Conservation (phyloP, 2,113 vertebrate genomes). For the Dipodomys spectabilis region DNA sequence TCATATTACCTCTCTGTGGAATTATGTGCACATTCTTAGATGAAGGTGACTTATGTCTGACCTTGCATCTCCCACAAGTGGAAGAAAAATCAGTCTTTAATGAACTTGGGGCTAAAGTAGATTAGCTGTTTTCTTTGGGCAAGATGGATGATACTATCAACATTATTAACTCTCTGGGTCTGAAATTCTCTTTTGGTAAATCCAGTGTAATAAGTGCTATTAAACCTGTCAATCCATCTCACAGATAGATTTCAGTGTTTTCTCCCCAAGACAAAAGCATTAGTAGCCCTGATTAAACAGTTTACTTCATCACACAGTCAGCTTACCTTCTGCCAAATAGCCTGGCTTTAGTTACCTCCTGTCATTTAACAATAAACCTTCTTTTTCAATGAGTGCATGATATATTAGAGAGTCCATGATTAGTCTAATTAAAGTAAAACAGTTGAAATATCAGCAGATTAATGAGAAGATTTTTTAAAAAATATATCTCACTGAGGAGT, state of each 20-base stretch:
- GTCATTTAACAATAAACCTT: neutral
- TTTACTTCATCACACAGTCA: neutral
- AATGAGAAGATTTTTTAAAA: neutral
- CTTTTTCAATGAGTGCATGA: conserved; percentile 14
- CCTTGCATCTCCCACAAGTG: conserved; percentile 23
- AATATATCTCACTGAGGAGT: neutral
- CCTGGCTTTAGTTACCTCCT: neutral
- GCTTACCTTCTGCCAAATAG: neutral
- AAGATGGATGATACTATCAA: conserved; percentile 83
- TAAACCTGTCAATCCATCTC: conserved; percentile 74
- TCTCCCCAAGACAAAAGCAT: conserved; percentile 53
- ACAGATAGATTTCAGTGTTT: conserved; percentile 51
- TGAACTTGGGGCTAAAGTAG: conserved; percentile 81
- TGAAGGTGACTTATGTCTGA: conserved; percentile 76
- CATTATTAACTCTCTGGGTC: conserved; percentile 80
- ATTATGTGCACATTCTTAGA: conserved; percentile 51
- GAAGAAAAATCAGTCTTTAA: conserved; percentile 73
- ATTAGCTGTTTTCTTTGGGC: conserved; percentile 78
- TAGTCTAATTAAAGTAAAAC: neutral
- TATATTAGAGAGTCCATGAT: neutral
- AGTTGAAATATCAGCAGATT: neutral
- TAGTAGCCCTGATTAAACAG: conserved; percentile 11
- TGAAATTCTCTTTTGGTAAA: conserved; percentile 80
- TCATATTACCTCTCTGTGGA: conserved; percentile 47
- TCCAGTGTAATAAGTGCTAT: conserved; percentile 70